A percentile compares a stretch with the other conserved stretches of the same genome.
phyloP scores from a whole-genome alignment of 2,888 invertebrate species.

The Stomorhina lunata region DNA sequence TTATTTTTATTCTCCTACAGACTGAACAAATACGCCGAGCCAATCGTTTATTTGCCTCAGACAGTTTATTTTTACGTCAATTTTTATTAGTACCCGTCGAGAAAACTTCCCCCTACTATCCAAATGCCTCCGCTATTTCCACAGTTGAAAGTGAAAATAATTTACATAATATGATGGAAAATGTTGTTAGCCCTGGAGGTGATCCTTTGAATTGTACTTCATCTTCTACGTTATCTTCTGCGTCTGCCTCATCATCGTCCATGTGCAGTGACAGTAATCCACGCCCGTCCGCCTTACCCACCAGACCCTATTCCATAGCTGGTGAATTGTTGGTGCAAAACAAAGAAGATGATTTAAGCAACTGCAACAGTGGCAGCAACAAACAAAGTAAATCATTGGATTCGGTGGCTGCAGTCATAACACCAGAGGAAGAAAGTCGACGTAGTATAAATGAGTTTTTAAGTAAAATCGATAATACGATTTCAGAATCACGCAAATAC shows the following conservation, averaged over 20 bases:
- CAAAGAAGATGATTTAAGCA: conserved; percentile 70
- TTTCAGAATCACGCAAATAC: conserved; percentile 91
- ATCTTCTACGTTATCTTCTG: conserved; percentile 51
- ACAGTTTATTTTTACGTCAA: conserved; percentile 95
- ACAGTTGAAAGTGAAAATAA: conserved; percentile 64
- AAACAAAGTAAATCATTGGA: conserved; percentile 80
- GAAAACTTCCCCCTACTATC: conserved; percentile 84
- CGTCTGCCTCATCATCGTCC: conserved; percentile 57
- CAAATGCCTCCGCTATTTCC: conserved; percentile 80
- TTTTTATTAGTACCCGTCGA: conserved; percentile 91
- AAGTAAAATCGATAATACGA: conserved; percentile 90
- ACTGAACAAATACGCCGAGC: conserved; percentile 95
- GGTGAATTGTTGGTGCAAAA: conserved; percentile 77
- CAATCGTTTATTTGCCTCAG: conserved; percentile 94
- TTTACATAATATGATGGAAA: conserved; percentile 56
- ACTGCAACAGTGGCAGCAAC: conserved; percentile 69
- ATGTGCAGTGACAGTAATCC: conserved; percentile 67
- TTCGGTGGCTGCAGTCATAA: conserved; percentile 82
- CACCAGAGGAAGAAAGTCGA: conserved; percentile 87
- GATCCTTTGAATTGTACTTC: conserved; percentile 61
- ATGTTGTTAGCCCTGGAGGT: conserved; percentile 20
- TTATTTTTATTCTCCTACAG: conserved; percentile 81
- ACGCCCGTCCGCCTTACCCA: conserved; percentile 77
- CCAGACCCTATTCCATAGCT: conserved; percentile 83
- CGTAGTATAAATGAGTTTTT: conserved; percentile 89